These are phyloP conservation scores for Mamestra brassicae DNA, from an alignment of 2,888 invertebrate species.

Conservation along the genomic window DNA sequence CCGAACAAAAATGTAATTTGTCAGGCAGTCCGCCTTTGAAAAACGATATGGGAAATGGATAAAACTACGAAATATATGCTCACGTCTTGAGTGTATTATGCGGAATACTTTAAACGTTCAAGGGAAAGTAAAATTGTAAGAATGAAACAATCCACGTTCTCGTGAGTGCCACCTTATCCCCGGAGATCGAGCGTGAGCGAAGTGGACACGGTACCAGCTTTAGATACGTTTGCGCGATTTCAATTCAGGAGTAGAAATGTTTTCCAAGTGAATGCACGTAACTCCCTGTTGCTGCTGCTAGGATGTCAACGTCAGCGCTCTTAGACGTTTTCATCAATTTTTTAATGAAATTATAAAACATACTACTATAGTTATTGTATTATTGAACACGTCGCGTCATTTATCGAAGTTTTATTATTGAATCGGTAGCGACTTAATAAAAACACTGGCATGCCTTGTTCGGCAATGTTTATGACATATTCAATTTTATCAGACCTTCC, in stretches of 20 bases:
- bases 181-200: slow-evolving; percentile 46
- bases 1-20: slow-evolving; percentile 81
- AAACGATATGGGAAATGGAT: slow-evolving; percentile 69
- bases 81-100: slow-evolving; percentile 29
- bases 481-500: slow-evolving; percentile 30
- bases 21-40: slow-evolving; percentile 71
- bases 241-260: slow-evolving; percentile 41
- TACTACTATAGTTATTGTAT: not conserved
- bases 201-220: slow-evolving; percentile 52
- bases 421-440: slow-evolving; percentile 24
- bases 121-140: slow-evolving; percentile 39
- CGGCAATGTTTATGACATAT: slow-evolving; percentile 32
- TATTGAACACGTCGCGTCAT: slow-evolving; percentile 1
- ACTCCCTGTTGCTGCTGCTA: not conserved
- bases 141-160: slow-evolving; percentile 49
- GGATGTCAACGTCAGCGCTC: not conserved
- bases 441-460: slow-evolving; percentile 16
- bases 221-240: slow-evolving; percentile 44
- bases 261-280: slow-evolving; percentile 36
- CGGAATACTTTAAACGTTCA: slow-evolving; percentile 25
- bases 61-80: slow-evolving; percentile 55
- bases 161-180: slow-evolving; percentile 49
- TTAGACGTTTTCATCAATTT: not conserved
- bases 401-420: slow-evolving; percentile 16
- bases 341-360: not conserved